phyloP scores from a whole-genome alignment of 2,888 invertebrate species.

The Pristionchus exspectatus region DNA sequence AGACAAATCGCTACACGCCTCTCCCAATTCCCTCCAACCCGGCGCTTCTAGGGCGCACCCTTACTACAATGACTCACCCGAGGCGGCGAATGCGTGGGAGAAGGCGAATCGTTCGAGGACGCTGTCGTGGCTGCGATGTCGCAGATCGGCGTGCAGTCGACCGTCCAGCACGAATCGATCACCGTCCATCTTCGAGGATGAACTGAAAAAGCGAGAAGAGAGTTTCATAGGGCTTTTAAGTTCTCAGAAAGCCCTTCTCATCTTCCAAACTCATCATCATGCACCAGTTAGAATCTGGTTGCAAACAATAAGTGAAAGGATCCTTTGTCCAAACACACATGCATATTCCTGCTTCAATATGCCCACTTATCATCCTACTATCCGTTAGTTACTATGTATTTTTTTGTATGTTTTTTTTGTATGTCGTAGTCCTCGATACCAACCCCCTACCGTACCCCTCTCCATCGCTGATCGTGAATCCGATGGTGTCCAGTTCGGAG shows the following conservation, averaged over 20 bases:
- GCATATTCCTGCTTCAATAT: neutral
- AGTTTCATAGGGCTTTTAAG: neutral
- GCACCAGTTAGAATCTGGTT: no score
- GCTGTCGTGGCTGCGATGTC: constrained; percentile 59
- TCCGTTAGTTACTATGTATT: no score
- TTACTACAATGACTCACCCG: constrained; percentile 79
- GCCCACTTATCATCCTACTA: no score
- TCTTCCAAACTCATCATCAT: neutral
- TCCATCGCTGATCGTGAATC: neutral
- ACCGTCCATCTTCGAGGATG: neutral
- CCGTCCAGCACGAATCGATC: constrained; percentile 63
- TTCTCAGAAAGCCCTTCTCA: no score
- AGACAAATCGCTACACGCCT: no score
- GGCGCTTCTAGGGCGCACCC: neutral
- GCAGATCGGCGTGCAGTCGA: constrained; percentile 56
- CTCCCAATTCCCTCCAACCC: neutral
- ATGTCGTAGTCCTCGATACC: neutral
- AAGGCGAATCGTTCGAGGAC: constrained; percentile 91
- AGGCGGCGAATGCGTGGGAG: constrained; percentile 93
- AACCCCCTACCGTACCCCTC: neutral
- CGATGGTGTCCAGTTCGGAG: constrained; percentile 46
- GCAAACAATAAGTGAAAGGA: no score
- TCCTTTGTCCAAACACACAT: no score
- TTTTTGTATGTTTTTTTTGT: no score
- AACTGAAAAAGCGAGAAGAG: neutral